Evolutionary conservation across 1,140 invertebrate species (phyloP), one percentile per base, ranked within the genome.

Genomic region (Leptinotarsa lineolata): DNA sequence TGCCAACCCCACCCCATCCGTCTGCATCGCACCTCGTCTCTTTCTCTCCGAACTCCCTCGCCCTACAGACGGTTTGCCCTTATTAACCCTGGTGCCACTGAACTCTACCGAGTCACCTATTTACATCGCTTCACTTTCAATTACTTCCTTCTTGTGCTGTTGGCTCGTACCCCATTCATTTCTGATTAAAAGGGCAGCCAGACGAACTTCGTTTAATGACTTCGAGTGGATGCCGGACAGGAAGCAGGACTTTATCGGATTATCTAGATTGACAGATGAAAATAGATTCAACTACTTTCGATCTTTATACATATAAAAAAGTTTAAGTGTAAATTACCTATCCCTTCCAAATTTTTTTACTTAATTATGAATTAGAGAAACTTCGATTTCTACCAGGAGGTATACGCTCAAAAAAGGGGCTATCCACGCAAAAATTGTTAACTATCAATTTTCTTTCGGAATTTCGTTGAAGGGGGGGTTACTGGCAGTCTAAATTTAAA

Each of bases 61-160:
- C 48, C 46, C 60, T 74, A 45, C 60, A 39, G 72, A 66, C 72
- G 46, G 20, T 72, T 48, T 76, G 75, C 77, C 76, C 79, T 77
- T 76, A 79, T 77, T 81, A 80, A 78, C 79, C 81, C 76, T 76
- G 74, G 72, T 80, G 78, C 77, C 78, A 78, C 68, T 80, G 78
- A 80, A 80, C 77, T 80, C 78, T 73, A 76, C 73, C 75, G 75
- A 78, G 44, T 78, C 77, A 78, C 75, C 77, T 76, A 78, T 78
- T 78, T 75, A 74, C 72, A 74, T 72, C 63, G 66, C 58, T 76
- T 78, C 77, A 80, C 78, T 80, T 80, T 80, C 78, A 75, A 77
- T 79, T 79, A 73, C 73, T 77, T 76, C 75, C 75, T 74, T 71
- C 70, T 71, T 45, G 48, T 54, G 16, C 39, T 44, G n/a, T 30